Evolutionary conservation across 2,888 invertebrate species (phyloP), one percentile per base, ranked within the genome.

Genomic region (Leistus spinibarbis): DNA sequence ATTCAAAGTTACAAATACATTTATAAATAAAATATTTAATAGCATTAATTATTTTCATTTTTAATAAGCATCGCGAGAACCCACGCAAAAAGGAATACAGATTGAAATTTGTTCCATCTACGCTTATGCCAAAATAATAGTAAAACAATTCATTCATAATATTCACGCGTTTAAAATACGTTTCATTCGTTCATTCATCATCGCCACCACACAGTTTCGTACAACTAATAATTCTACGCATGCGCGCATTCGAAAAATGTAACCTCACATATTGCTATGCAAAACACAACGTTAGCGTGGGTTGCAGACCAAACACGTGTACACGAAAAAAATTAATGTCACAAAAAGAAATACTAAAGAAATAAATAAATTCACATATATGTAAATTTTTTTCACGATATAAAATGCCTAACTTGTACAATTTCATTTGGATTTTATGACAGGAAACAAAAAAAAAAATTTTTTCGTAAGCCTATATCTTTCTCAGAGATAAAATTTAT

Each of bases 231-330:
- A 5, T 7, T 3, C 40, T 40, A 40, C 4, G 40, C 40, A 7
- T 40, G 40, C 40, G 40, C 40, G 3, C 40, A 13, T 40, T 40
- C 40, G 40, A 40, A 40, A 40, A 10, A 40, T 40, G 64, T 72
- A 65, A 65, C 65, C 66, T 67, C 60, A 74, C 54, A 74, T 74
- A 74, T 74, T 74, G 67, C 67, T 74, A 74, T 68, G 74, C 74
- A 62, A 40, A 53, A 54, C 22, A 40, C 40, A 13, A 40, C 5
- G 27, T 27, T 56, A 57, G 74, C 74, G 73, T 73, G 73, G 74
- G 74, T 54, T 20, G 70, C 13, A 60, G 19, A 57, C 57, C 69
- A 40, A 69, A 69, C 69, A 69, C 69, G 60, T 69, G 69, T 69
- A 60, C 60, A 20, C 19, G 27, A 60, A 69, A 40, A 40, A 24